Conservation (phyloP, 2,888 invertebrate species). For the Cerastis rubricosa region DNA sequence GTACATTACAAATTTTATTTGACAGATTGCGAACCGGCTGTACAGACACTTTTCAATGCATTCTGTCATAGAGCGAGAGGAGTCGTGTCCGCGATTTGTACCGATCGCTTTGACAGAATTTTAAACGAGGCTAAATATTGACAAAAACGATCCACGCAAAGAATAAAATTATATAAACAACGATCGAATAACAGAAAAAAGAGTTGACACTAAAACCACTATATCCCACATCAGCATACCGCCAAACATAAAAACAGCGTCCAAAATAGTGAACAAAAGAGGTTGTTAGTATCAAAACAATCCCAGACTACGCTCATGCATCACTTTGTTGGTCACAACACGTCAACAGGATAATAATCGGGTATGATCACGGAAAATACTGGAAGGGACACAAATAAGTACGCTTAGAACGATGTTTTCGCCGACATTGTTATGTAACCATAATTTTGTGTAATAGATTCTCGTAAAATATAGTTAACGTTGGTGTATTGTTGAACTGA, state of each 20-base stretch:
- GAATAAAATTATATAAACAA: neutral
- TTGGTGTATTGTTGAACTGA: conserved; percentile 49
- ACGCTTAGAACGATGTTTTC: conserved; percentile 48
- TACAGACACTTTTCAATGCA: neutral
- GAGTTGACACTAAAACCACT: conserved; percentile 5
- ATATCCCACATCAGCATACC: conserved; percentile 22
- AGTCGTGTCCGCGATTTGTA: neutral
- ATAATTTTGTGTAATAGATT: conserved; percentile 61
- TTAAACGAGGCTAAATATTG: neutral
- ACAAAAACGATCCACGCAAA: neutral
- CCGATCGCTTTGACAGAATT: neutral
- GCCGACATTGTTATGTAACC: conserved; percentile 51
- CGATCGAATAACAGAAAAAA: neutral
- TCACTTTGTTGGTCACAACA: conserved; percentile 76
- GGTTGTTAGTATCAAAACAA: conserved; percentile 68
- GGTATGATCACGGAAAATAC: conserved; percentile 54
- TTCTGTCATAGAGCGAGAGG: neutral
- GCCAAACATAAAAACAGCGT: conserved; percentile 33
- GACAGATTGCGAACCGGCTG: neutral
- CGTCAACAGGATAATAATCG: conserved; percentile 80
- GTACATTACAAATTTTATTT: no score
- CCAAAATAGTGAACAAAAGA: conserved; percentile 56
- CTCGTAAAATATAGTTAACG: conserved; percentile 54
- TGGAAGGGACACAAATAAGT: conserved; percentile 61
- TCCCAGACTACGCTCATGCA: conserved; percentile 72